Conservation (phyloP, 2,113 vertebrate genomes). For the Tapirus terrestris region DNA sequence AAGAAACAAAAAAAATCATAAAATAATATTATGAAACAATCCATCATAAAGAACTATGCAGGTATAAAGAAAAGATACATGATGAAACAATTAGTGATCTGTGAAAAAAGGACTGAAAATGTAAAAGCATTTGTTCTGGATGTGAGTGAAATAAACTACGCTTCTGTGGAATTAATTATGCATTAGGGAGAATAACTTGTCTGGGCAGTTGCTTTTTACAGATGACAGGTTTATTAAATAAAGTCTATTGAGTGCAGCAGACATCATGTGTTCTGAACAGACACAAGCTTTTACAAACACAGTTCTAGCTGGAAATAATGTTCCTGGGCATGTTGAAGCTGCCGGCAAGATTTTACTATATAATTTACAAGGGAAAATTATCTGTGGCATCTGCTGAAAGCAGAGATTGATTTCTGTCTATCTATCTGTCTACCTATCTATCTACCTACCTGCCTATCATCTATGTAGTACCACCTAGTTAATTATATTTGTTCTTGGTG, state of each 20-base stretch:
- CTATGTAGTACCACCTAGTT: background rate
- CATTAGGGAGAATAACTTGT: slow-evolving; percentile 18
- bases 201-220: slow-evolving; percentile 35
- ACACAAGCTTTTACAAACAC: slow-evolving; percentile 27
- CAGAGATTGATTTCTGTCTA: background rate
- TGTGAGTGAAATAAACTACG: background rate
- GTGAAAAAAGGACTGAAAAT: background rate
- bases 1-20: background rate
- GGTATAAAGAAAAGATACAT: background rate
- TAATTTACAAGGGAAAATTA: background rate
- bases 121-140: background rate
- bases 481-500: background rate
- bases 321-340: background rate
- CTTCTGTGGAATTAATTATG: slow-evolving; percentile 12
- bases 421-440: background rate
- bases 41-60: background rate
- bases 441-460: background rate
- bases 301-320: background rate
- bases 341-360: background rate
- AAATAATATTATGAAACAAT: background rate
- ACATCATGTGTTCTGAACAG: background rate
- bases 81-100: background rate
- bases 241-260: background rate
- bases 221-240: slow-evolving; percentile 52
- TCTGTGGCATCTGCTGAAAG: background rate